Evolutionary conservation across 1,140 invertebrate genomes (phyloP).

Genomic region (Panagrolaimus sp.): DNA sequence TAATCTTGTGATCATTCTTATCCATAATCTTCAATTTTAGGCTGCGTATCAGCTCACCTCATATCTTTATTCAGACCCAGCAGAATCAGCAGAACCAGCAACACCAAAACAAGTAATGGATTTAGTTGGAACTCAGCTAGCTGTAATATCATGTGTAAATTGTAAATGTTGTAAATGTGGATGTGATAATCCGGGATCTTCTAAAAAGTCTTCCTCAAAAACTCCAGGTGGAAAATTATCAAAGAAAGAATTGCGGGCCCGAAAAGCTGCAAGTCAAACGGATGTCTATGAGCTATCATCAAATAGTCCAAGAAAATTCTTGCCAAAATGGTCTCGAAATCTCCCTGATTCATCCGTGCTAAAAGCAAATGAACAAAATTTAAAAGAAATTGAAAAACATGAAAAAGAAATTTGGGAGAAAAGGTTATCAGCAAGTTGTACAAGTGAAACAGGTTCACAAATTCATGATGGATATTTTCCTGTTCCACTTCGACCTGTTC

Average conservation of each 20-base stretch:
- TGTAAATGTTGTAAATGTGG: slow-evolving; percentile 16
- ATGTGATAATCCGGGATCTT: slow-evolving; percentile 12
- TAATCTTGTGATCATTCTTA: too few species aligned
- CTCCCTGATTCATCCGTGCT: background rate
- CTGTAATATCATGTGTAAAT: slow-evolving; percentile 9
- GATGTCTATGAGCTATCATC: slow-evolving; percentile 8
- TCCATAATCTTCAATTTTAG: background rate
- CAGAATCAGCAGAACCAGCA: background rate
- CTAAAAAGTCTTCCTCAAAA: background rate
- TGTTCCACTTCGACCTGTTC: background rate
- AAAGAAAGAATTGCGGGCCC: background rate
- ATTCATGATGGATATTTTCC: slow-evolving; percentile 14
- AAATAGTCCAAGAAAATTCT: background rate
- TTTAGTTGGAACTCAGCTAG: background rate
- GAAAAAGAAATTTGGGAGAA: slow-evolving; percentile 7
- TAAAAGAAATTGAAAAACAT: background rate
- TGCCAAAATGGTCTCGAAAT: slow-evolving; percentile 1
- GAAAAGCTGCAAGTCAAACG: background rate
- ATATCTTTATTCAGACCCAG: background rate
- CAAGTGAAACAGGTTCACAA: background rate
- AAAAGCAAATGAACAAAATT: slow-evolving; percentile 13
- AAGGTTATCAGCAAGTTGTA: background rate
- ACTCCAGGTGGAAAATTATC: background rate
- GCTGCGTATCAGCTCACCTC: background rate
- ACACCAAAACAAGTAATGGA: background rate